Conservation (phyloP, 1,140 invertebrate species). For the Asbolus verrucosus region DNA sequence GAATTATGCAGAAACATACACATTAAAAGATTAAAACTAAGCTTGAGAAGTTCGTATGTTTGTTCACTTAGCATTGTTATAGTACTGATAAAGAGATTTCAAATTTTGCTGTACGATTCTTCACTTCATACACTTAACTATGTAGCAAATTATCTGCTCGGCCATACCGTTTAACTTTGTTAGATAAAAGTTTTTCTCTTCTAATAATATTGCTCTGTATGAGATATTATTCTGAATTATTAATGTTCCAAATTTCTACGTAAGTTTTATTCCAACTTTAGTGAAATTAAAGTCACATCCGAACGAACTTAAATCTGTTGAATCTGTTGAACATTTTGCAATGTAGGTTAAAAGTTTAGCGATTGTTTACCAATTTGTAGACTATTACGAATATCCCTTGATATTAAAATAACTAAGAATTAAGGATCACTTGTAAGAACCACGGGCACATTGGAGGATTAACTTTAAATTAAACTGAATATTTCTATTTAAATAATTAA, state of each 20-base stretch:
- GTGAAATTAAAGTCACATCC: slow-evolving; percentile 18
- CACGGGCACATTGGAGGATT: too few species aligned
- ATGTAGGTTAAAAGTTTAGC: background rate
- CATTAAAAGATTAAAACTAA: background rate
- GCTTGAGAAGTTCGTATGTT: background rate
- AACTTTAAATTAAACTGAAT: too few species aligned
- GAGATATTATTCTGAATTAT: slow-evolving; percentile 9
- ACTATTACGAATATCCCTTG: too few species aligned
- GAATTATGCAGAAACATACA: background rate
- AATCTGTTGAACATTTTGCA: slow-evolving; percentile 10
- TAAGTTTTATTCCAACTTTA: slow-evolving; percentile 1
- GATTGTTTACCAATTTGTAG: background rate
- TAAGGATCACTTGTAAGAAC: too few species aligned
- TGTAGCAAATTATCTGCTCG: background rate
- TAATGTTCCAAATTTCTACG: slow-evolving; percentile 13
- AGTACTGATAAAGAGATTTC: background rate
- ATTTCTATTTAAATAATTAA: too few species aligned
- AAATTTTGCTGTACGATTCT: background rate
- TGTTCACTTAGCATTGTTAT: background rate
- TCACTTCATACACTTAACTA: too few species aligned
- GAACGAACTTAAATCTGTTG: slow-evolving; percentile 2
- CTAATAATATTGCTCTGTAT: background rate
- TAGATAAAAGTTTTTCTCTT: slow-evolving; percentile 16
- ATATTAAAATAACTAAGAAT: too few species aligned
- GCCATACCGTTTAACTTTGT: background rate